Evolutionary conservation across 2,797 vertebrate species (phyloP), one percentile per base, ranked within the genome.

Genomic region (Cottoperca gobio): DNA sequence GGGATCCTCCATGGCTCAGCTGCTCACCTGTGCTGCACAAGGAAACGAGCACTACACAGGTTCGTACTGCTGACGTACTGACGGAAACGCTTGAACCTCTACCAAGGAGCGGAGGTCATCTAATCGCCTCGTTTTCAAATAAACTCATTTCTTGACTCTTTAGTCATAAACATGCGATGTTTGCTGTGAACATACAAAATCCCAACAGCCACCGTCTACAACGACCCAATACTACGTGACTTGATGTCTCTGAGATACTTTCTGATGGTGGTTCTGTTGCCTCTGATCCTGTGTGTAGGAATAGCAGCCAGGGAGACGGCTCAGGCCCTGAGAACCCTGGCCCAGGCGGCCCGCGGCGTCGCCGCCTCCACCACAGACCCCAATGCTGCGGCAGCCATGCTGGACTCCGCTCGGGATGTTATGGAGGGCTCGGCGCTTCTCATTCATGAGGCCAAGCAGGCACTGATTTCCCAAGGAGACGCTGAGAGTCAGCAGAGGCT

Each of bases 21-120:
- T 99, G 52, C 94, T 99, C 68, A 99, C 98, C 37, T 99, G 98
- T 72, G 98, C 98, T 26, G 97, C 98, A 14, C 98, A 99, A 90
- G 98, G 98, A 86, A 99, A 99, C 0, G 97, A 99, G 81, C 97
- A 99, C 81, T 99, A 98, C 91, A 99, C 98, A 93, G 98, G 98
- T 99, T 88, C 69, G 90, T 80, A 14, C 45, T 58, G 59, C n/a
- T 26, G 54, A 43, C 11, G 23, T 10, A 19, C 28, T 17, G 19
- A 78, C 11, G 52, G 31, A 23, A 9, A 0, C 43, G 31, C 14
- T 19, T n/a, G 6, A 42, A 1, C 37, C 3, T 46, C 21, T 49
- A 37, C 12, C 10, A 19, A 33, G 10, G 33, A 42, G 8, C 24
- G n/a, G 6, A 14, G 11, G 28, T 28, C 6, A 14, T n/a, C 39